Evolutionary conservation across 1,140 invertebrate genomes (phyloP), one percentile per base, ranked within the genome.

Genomic region (Drosophila micromelanica): DNA sequence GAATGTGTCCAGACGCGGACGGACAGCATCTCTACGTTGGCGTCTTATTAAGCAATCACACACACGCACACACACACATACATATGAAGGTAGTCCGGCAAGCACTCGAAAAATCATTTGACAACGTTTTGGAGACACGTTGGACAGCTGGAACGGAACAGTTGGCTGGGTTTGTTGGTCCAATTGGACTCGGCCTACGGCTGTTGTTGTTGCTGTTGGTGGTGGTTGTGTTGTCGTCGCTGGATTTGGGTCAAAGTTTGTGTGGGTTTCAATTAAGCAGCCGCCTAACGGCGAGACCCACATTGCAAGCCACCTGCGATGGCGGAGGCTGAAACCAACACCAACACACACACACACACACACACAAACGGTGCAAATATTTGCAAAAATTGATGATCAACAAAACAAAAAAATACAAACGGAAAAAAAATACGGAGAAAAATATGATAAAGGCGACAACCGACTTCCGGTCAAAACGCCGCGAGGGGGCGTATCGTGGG

Each of bases 211-310:
- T 72, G 54, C 15, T 56, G 30, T 2, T 23, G 20, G 20, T 48
- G n/a, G n/a, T n/a, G n/a, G n/a, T n/a, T n/a, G n/a, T 69, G 72
- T 35, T 75, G 71, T 63, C 54, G 61, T 51, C 35, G 35, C 54
- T 57, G 51, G 78, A 89, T 89, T 89, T 89, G 84, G 84, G 84
- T 89, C 84, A 89, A 78, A 84, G 60, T 74, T 73, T 89, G 84
- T 80, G 84, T 89, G 76, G 84, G 84, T 63, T 77, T 73, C 77
- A 84, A 89, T 89, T 89, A 76, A 82, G 65, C 73, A 70, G 73
- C 56, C 60, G 75, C 63, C 59, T 78, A 76, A 84, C 68, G 73
- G 76, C 43, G 49, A 72, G 77, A 65, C 68, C 80, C 68, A 76
- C 80, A 73, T 55, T 43, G 32, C 6, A 7, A 30, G 42, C 43